Evolutionary conservation across 2,113 vertebrate genomes (phyloP).

Genomic region (Albula goreensis): DNA sequence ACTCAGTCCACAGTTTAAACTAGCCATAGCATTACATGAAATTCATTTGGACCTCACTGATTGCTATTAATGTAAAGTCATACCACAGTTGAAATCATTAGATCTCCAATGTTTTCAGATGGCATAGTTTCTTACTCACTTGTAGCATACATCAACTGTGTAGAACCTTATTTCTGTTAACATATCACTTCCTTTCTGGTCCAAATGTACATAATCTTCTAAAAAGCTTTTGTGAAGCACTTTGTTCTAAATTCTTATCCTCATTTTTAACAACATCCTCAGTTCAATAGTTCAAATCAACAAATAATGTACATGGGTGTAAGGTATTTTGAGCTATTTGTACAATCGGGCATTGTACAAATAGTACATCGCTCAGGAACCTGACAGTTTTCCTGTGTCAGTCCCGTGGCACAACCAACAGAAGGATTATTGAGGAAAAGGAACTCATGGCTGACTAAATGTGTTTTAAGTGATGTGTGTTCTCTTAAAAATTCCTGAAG

Average conservation of each 20-base stretch:
- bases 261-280: neutral
- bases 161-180: neutral
- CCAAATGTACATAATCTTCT: neutral
- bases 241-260: neutral
- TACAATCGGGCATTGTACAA: too few species aligned
- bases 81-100: constrained; percentile 11
- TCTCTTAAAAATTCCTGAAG: neutral
- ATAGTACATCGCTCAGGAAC: too few species aligned
- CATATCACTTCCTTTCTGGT: neutral
- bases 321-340: too few species aligned
- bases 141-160: neutral
- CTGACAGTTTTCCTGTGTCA: neutral
- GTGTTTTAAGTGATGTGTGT: neutral
- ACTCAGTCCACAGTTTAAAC: constrained; percentile 26
- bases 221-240: neutral
- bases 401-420: neutral
- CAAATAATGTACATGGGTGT: too few species aligned
- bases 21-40: constrained; percentile 45
- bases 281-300: too few species aligned
- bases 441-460: too few species aligned
- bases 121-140: neutral
- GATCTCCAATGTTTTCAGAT: neutral
- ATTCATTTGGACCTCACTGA: constrained; percentile 22
- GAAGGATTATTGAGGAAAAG: neutral
- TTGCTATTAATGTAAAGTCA: neutral